Base-by-base conservation (phyloP, 2,797 vertebrate species). In the Anomalospiza imberbis region DNA sequence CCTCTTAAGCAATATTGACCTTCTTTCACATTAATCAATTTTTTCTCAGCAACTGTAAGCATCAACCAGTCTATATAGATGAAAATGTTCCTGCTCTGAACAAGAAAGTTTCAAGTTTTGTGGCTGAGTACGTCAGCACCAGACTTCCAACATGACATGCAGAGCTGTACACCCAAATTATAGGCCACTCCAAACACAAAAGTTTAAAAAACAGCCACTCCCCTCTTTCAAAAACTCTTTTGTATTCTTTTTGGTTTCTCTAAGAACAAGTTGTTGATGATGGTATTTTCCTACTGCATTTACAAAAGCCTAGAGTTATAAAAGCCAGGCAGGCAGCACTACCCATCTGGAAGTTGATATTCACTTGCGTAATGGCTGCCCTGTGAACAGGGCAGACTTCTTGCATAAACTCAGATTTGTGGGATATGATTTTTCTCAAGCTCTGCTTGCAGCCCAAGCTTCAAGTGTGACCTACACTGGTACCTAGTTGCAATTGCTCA, bases 91-190 rank as follows among this genome's bases (percentile, higher is more conserved):
- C 55, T 73, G 19, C 62, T 92, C 45, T 84, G n/a, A 91, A 66
- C 10, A 84, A 34, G 34, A 34, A 78, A 84, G 55, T 74, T 78
- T 75, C 36, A 67, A 88, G 67, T 81, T 88, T 54, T 90, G 89
- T 85, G 94, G 87, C 66, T 70, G 42, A 57, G 76, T 88, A 82
- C 0, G 28, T 94, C 92, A 92, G 88, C 76, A 53, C 13, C 55
- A 92, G 82, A 58, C 25, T 84, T 91, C 67, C 71, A 84, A 47
- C 47, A 61, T 9, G 66, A 86, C 38, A 60, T 2, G 28, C 44
- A 71, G 80, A 86, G 45, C 73, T 45, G 25, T 61, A 86, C 48
- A 86, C 76, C 51, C 77, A 96, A 97, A 97, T 96, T 95, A 96
- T 3, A 96, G 94, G 70, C 70, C 63, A 63, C 73, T 85, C 60